phyloP scores from a whole-genome alignment of 92 coral and sea anemone species.

The Phenganax stokvisi region DNA sequence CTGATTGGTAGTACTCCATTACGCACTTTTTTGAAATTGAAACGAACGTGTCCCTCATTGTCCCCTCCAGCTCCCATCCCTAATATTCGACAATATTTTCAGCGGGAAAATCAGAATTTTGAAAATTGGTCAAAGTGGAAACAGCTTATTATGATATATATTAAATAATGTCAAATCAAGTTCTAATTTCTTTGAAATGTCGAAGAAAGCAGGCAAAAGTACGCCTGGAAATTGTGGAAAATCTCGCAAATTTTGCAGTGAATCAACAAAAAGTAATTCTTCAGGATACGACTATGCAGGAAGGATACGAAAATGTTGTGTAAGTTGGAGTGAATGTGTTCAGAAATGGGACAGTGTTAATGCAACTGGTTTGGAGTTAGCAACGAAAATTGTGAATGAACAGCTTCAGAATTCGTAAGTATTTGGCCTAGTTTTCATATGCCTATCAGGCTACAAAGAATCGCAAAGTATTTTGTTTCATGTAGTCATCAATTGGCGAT shows the following conservation, averaged over 20 bases:
- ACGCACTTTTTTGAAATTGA: constrained; percentile 54
- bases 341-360: constrained; percentile 74
- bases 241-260: constrained; percentile 28
- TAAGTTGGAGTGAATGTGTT: constrained; percentile 69
- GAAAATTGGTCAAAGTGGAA: not conserved
- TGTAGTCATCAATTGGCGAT: too few species aligned
- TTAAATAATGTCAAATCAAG: too few species aligned
- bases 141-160: not conserved
- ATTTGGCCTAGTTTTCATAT: too few species aligned
- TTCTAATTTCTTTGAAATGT: constrained; percentile 7
- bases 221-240: constrained; percentile 13
- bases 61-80: constrained; percentile 38
- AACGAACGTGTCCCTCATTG: constrained; percentile 38
- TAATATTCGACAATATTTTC: not conserved
- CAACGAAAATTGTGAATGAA: constrained; percentile 74
- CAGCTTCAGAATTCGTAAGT: constrained; percentile 85
- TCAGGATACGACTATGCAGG: constrained; percentile 61
- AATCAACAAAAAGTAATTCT: constrained; percentile 46
- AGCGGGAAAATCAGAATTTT: constrained; percentile 10
- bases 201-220: constrained; percentile 34
- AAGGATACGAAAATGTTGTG: constrained; percentile 73
- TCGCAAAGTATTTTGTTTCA: too few species aligned
- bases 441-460: too few species aligned
- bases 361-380: constrained; percentile 59
- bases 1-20: too few species aligned